Evolutionary conservation across 2,797 vertebrate genomes (phyloP), one percentile per base, ranked within the genome.

Genomic region (Eupleurogrammus muticus): DNA sequence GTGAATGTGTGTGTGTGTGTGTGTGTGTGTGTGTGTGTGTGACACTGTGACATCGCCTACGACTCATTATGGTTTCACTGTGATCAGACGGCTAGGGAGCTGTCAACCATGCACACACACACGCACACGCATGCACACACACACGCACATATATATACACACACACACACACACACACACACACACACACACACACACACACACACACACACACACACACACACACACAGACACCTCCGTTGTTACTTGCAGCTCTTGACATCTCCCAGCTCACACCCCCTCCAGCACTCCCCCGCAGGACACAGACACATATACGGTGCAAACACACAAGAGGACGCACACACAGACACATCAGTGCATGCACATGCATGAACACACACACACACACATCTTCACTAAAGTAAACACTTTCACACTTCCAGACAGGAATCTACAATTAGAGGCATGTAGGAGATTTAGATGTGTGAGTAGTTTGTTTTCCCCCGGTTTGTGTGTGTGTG

Each of bases 21-120:
- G n/a, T 90, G 86, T 79, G 88, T 80, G 80, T 81, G 40, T 24
- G 36, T 13, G 79, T 79, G 84, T 79, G 84, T 75, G 83, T 78
- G 44, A 81, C 85, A 81, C 86, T 77, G 77, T 87, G 87, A 91
- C 88, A 88, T 80, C 87, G 84, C 91, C 92, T 87, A 88, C 89
- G 75, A 89, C 90, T 93, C 92, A 92, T 94, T 93, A 92, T 81
- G 85, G 88, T 89, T 88, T 85, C 77, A 84, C 89, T 90, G 87
- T 91, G 90, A 93, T 93, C 92, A 91, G 82, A 87, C 85, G 72
- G 84, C 81, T 83, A 58, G 81, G 85, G 87, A 90, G 83, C 88
- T 91, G 88, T 89, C 90, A 91, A 73, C 56, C 73, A 51, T 73
- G 44, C 67, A 54, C 67, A 73, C 80, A 57, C 69, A 58, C 71